Base-by-base conservation (phyloP, 2,888 invertebrate genomes). In the Troides helena region DNA sequence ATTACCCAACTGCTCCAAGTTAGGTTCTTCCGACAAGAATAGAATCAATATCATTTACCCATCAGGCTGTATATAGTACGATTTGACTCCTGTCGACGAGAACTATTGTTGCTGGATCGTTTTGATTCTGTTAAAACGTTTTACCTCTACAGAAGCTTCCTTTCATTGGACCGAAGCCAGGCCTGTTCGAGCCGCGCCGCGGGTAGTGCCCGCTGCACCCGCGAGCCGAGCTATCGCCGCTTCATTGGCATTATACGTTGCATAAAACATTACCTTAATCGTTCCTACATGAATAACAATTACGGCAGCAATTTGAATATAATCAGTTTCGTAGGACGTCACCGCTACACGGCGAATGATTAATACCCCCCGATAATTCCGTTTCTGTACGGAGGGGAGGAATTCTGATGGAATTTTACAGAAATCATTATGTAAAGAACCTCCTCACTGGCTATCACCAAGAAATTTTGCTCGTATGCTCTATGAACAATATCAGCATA, bases 241-340 rank as follows among this genome's bases (percentile, higher is more conserved):
- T 18, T 62, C 62, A 62, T 62, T 53, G 70, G 25, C 62, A 50
- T 66, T 60, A 62, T 64, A 69, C 57, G 50, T 62, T 62, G 69
- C 65, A 53, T 53, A 63, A 59, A 67, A 70, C 63, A 67, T 70
- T 64, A 64, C 36, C 64, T 56, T 70, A 67, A 70, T 70, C 70
- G 65, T 71, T 68, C 75, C 74, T 76, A 75, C 79, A 81, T 82
- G 83, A 82, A 81, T 83, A 83, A 82, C 72, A 83, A 84, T 85
- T 81, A 84, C 72, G 70, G 63, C 78, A 72, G 77, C 80, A 85
- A 87, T 88, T 88, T 88, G 86, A 88, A 89, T 89, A 87, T 88
- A 88, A 87, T 86, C 85, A 85, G 79, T 80, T 77, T 75, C 75
- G 80, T 81, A 83, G 84, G 81, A 77, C 75, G 79, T 78, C 78